Base-by-base conservation (phyloP, 35 echinoderm and acorn worm species). In the Anneissia japonica region DNA sequence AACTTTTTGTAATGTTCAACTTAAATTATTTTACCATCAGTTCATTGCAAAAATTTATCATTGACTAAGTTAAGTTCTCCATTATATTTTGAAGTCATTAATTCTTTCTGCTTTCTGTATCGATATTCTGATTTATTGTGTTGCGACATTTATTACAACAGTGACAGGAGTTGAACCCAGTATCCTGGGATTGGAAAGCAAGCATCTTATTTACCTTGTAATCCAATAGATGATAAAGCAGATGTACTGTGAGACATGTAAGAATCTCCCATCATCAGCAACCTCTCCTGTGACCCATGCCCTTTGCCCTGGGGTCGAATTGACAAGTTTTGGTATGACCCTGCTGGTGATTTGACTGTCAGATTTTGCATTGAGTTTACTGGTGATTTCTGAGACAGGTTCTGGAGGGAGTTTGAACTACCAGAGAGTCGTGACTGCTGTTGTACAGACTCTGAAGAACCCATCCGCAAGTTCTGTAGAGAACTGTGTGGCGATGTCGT, bases 161-260 rank as follows among this genome's bases (percentile, higher is more conserved):
- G n/a, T n/a, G n/a, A n/a, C n/a, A n/a, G n/a, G n/a, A n/a, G n/a
- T n/a, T n/a, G n/a, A n/a, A n/a, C n/a, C n/a, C n/a, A n/a, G n/a
- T n/a, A n/a, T n/a, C n/a, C n/a, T n/a, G n/a, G n/a, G n/a, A n/a
- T n/a, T n/a, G n/a, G n/a, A n/a, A n/a, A n/a, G n/a, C n/a, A n/a
- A n/a, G n/a, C n/a, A n/a, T n/a, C n/a, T n/a, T n/a, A n/a, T n/a
- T 3, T 64, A 64, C 51, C 51, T 64, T 64, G 51, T 64, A 64
- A 64, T 26, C 90, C 94, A 32, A 86, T 82, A 32, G 90, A 89
- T 6, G 90, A 93, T 74, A 97, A 43, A 34, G 90, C 94, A 38
- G 94, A 93, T 3, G 94, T 93, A 77, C 88, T 91, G 0, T 94
- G 83, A 21, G 91, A 94, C 28, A 92, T 86, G 39, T 84, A 91